Base-by-base conservation (phyloP, 2,888 invertebrate genomes). In the Cephus rjabovi region DNA sequence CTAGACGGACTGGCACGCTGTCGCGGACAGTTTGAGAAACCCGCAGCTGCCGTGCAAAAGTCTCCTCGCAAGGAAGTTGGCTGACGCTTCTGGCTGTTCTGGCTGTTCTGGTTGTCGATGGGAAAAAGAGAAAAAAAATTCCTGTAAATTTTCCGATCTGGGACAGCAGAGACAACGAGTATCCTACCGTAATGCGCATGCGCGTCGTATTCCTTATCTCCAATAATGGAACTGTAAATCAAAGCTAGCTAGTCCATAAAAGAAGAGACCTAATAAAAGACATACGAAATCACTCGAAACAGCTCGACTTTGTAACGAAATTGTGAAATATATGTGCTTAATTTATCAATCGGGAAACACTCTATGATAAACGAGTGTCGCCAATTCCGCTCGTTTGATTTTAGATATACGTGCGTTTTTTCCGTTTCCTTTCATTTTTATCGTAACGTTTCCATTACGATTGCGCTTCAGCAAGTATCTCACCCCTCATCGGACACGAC, bases 21-120 rank as follows among this genome's bases (percentile, higher is more conserved):
- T 71, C 34, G 33, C 71, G 34, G 33, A 71, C 71, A 34, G 71
- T 31, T 71, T 34, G 71, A 34, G 34, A 71, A 71, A 71, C 6
- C 11, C 71, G 71, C 71, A 71, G 33, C 74, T 74, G 74, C 23
- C 74, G 23, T 34, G 74, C 74, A 74, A 35, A 74, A 74, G 11
- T 74, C 34, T 71, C 31, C 71, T 31, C 12, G 71, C 56, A 56
- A 56, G 34, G 71, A 71, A 71, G 31, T 71, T 71, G 12, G 71
- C 34, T 56, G 56, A 56, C 15, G 9, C 56, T 56, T 56, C 56
- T 56, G 56, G 9, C 40, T 15, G 40, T 40, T 12, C 37, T 37
- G 40, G 15, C 37, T 37, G 12, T 37, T 15, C 40, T 40, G 40
- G 40, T 9, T 23, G 56, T 23, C 23, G 23, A 56, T 9, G 23